Evolutionary conservation across 2,113 vertebrate species (phyloP).

Genomic region (Stegastes partitus): DNA sequence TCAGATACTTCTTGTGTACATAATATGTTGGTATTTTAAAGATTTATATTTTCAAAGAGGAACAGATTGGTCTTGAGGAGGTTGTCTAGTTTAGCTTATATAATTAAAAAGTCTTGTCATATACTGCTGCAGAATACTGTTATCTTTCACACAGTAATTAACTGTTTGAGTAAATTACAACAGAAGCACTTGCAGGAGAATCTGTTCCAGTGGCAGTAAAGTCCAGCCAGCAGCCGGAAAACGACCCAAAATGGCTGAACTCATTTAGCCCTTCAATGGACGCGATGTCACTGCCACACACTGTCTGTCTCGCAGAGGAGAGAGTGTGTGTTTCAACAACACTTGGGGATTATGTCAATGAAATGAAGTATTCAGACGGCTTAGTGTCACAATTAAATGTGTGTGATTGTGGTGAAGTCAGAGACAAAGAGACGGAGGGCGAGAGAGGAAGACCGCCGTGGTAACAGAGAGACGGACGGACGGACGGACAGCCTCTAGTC

Average conservation of each 20-base stretch:
- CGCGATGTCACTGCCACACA: slow-evolving; percentile 9
- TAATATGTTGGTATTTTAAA: no score
- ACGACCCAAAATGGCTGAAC: slow-evolving; percentile 55
- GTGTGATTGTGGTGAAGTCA: slow-evolving; percentile 14
- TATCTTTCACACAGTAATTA: no score
- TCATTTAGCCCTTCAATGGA: slow-evolving; percentile 38
- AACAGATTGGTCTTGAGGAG: no score
- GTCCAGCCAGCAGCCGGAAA: not conserved
- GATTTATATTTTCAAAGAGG: no score
- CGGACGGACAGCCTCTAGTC: not conserved
- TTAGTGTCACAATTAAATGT: slow-evolving; percentile 57
- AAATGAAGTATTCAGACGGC: slow-evolving; percentile 47
- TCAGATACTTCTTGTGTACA: no score
- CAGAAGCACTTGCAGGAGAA: no score
- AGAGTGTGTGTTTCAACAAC: slow-evolving; percentile 32
- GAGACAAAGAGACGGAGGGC: slow-evolving; percentile 21
- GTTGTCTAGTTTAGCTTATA: no score
- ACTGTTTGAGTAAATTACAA: no score
- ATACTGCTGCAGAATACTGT: no score
- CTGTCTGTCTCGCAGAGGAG: not conserved
- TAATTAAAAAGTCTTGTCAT: no score
- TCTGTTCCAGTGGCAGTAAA: no score
- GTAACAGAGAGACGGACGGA: not conserved
- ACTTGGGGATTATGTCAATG: slow-evolving; percentile 57
- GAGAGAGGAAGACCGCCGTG: slow-evolving; percentile 12